These are phyloP conservation scores for Venturia canescens DNA, from an alignment of 1,140 invertebrate species.

Conservation along the genomic window DNA sequence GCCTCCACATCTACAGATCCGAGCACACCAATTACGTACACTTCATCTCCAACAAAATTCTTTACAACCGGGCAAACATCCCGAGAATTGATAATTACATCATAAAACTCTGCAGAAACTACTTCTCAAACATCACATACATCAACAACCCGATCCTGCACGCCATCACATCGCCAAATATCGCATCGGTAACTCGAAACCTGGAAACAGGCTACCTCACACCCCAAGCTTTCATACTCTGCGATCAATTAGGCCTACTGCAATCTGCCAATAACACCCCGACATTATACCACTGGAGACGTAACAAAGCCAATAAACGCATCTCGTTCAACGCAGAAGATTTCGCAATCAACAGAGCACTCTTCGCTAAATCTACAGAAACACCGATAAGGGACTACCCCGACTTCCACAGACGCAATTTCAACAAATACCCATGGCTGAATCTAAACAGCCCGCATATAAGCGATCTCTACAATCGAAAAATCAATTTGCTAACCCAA, in stretches of 20 bases:
- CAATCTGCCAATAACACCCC: conserved; percentile 4
- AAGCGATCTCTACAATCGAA: no score
- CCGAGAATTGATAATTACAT: conserved; percentile 27
- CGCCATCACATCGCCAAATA: neutral
- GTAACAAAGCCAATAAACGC: neutral
- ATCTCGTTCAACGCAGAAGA: no score
- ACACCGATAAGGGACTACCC: no score
- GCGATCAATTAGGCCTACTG: neutral
- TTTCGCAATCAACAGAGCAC: no score
- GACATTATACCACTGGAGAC: conserved; percentile 12
- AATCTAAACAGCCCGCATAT: no score
- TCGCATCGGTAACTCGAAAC: neutral
- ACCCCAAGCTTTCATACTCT: conserved; percentile 17
- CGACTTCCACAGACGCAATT: no score
- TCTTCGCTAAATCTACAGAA: no score
- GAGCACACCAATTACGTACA: conserved; percentile 3
- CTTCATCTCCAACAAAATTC: neutral
- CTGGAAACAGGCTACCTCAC: neutral
- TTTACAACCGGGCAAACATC: conserved; percentile 28
- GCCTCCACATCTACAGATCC: conserved; percentile 28
- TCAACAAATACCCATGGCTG: no score
- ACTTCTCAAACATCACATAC: neutral
- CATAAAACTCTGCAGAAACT: no score
- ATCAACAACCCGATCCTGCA: conserved; percentile 12
- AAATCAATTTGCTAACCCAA: no score